A percentile compares a stretch with the other conserved stretches of the same genome.
Conservation (phyloP, 2,797 vertebrate species). For the Fistularia commersonii region DNA sequence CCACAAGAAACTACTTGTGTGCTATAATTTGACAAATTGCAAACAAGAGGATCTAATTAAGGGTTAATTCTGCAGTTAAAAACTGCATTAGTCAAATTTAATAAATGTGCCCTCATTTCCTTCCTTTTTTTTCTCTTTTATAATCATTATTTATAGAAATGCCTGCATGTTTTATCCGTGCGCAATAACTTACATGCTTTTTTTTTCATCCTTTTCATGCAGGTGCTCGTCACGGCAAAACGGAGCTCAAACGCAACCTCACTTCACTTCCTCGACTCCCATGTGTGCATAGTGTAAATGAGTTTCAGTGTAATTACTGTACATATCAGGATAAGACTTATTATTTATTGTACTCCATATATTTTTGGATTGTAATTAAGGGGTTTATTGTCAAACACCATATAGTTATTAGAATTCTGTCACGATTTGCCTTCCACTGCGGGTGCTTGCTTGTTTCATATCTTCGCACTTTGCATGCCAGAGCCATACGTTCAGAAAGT, state of each 20-base stretch:
- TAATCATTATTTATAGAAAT: too few species aligned
- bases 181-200: background rate
- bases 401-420: conserved; percentile 9
- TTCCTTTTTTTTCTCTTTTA: too few species aligned
- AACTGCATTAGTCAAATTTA: too few species aligned
- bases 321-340: conserved; percentile 56
- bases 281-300: conserved; percentile 69
- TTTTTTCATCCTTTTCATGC: conserved; percentile 15
- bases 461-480: too few species aligned
- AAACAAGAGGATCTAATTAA: too few species aligned
- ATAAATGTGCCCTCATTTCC: too few species aligned
- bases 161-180: too few species aligned
- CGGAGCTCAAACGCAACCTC: conserved; percentile 25
- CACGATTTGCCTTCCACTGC: conserved; percentile 32
- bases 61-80: too few species aligned
- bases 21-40: too few species aligned
- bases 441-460: conserved; percentile 3
- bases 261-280: conserved; percentile 34
- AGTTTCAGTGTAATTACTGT: conserved; percentile 69
- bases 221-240: conserved; percentile 21
- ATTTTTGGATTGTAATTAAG: conserved; percentile 63
- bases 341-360: conserved; percentile 74
- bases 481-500: too few species aligned
- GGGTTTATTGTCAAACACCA: conserved; percentile 28
- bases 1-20: too few species aligned